These are phyloP conservation scores for Machimus atricapillus DNA, from an alignment of 2,888 invertebrate genomes.

Conservation along the genomic window DNA sequence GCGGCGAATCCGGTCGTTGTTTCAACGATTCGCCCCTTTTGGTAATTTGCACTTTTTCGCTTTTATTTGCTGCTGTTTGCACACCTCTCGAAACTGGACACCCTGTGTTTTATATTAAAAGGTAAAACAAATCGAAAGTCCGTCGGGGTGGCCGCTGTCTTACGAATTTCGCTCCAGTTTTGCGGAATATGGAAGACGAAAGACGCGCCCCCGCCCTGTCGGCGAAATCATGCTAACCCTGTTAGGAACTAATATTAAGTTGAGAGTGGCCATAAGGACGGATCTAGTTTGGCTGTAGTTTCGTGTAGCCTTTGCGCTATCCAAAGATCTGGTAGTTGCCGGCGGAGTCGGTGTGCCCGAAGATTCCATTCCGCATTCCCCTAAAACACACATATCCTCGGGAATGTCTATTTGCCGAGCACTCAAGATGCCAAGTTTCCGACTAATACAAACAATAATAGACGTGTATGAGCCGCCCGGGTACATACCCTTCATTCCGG, in stretches of 20 bases:
- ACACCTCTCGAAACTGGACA: constrained; percentile 26
- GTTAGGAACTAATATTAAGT: constrained; percentile 34
- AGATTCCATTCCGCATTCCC: constrained; percentile 48
- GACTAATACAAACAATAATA: constrained; percentile 58
- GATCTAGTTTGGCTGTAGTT: constrained; percentile 3
- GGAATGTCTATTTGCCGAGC: constrained; percentile 57
- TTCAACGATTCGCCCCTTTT: neutral
- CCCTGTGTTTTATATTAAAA: constrained; percentile 9
- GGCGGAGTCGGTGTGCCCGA: neutral
- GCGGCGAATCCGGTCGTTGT: constrained; percentile 6
- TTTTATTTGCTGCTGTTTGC: constrained; percentile 15
- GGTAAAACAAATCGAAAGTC: constrained; percentile 19
- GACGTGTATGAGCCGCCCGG: constrained; percentile 46
- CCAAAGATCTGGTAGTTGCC: constrained; percentile 9
- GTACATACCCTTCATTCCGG: constrained; percentile 16
- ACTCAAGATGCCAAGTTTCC: constrained; percentile 59
- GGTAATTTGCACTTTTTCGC: neutral
- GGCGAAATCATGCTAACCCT: constrained; percentile 3
- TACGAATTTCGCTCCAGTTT: neutral
- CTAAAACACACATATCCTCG: constrained; percentile 49
- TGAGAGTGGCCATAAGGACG: constrained; percentile 27
- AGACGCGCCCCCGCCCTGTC: neutral
- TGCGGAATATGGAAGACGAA: neutral
- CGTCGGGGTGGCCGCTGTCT: neutral
- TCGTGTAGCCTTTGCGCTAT: constrained; percentile 4